Conservation (phyloP, 2,113 vertebrate genomes). For the Phainopepla nitens region DNA sequence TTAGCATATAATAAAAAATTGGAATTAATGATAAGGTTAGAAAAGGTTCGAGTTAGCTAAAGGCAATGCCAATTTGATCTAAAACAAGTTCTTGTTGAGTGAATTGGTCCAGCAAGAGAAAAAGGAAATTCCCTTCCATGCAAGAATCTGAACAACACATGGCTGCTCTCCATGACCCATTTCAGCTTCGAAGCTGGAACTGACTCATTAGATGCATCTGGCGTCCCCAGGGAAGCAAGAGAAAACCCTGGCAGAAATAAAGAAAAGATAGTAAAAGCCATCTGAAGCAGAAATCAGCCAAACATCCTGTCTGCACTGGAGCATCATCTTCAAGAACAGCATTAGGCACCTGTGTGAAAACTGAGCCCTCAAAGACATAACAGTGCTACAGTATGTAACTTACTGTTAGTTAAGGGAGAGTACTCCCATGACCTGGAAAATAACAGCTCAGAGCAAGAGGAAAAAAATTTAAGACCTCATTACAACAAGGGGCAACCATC, state of each 20-base stretch:
- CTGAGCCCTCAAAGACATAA: not conserved
- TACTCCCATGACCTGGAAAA: not conserved
- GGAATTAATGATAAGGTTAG: not conserved
- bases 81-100: not conserved
- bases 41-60: not conserved
- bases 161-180: constrained; percentile 16
- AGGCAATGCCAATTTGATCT: not conserved
- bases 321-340: not conserved
- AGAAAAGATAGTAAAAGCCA: constrained; percentile 27
- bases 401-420: not conserved
- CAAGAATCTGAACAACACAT: constrained; percentile 39
- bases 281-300: constrained; percentile 15
- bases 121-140: constrained; percentile 1
- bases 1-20: not conserved
- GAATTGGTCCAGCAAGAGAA: not conserved
- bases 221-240: constrained; percentile 12
- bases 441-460: not conserved
- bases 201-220: constrained; percentile 43
- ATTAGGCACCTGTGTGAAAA: not conserved
- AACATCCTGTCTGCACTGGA: not conserved
- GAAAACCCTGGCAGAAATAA: constrained; percentile 29
- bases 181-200: constrained; percentile 26
- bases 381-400: not conserved
- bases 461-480: not conserved
- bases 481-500: not conserved